Evolutionary conservation across 2,113 vertebrate genomes (phyloP).

Genomic region (Pelobates fuscus): DNA sequence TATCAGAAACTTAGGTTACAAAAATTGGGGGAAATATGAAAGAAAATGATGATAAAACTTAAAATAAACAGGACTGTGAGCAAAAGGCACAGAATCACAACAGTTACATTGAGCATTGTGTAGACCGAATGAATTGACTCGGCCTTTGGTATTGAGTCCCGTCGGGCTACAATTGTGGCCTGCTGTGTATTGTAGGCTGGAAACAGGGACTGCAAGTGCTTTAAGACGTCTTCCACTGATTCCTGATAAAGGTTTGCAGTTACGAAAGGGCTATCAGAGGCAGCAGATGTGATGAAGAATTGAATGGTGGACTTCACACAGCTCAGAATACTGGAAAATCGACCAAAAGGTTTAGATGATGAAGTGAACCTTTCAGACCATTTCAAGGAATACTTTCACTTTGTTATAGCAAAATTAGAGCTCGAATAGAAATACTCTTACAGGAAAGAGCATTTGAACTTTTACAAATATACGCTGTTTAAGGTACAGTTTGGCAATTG

Average conservation of each 20-base stretch:
- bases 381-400: too few relatives aligned
- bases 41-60: slow-evolving; percentile 30
- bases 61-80: not conserved
- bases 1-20: slow-evolving; percentile 14
- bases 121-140: slow-evolving; percentile 19
- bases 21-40: not conserved
- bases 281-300: slow-evolving; percentile 22
- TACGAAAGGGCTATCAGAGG: not conserved
- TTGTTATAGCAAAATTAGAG: too few relatives aligned
- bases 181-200: slow-evolving; percentile 21
- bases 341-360: not conserved
- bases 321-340: not conserved
- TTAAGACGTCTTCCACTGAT: slow-evolving; percentile 21
- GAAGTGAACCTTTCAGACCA: too few relatives aligned
- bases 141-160: slow-evolving; percentile 21
- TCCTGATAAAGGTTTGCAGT: slow-evolving; percentile 8
- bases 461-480: too few relatives aligned
- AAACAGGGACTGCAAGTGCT: slow-evolving; percentile 19
- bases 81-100: not conserved
- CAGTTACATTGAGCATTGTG: slow-evolving; percentile 1
- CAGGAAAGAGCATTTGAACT: too few relatives aligned
- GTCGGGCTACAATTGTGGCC: slow-evolving; percentile 22
- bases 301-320: not conserved
- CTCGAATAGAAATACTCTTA: too few relatives aligned
- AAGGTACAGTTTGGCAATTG: not conserved